Evolutionary conservation across 2,888 invertebrate genomes (phyloP).

Genomic region (Helicoverpa assulta): DNA sequence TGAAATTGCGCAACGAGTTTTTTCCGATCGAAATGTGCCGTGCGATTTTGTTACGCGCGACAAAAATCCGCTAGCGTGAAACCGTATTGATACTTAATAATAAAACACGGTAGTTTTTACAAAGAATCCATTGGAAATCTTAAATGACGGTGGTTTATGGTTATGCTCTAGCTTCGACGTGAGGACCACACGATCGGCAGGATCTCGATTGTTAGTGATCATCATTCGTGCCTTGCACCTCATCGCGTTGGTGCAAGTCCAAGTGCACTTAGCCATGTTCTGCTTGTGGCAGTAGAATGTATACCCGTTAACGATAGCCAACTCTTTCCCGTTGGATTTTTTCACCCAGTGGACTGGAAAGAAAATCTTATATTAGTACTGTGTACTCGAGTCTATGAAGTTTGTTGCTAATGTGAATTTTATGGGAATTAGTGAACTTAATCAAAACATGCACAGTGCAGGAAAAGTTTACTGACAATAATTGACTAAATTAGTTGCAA

Average conservation of each 20-base stretch:
- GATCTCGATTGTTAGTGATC: conserved; percentile 14
- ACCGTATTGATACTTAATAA: conserved; percentile 1
- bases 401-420: too few relatives aligned
- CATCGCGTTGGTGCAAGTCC: conserved; percentile 41
- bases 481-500: too few relatives aligned
- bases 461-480: too few relatives aligned
- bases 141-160: conserved; percentile 42
- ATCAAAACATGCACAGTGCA: too few relatives aligned
- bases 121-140: conserved; percentile 29
- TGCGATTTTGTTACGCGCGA: not conserved
- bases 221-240: conserved; percentile 35
- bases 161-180: conserved; percentile 29
- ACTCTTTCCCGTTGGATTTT: conserved; percentile 59
- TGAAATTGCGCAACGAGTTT: too few relatives aligned
- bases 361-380: not conserved
- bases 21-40: too few relatives aligned
- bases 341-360: conserved; percentile 56
- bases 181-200: conserved; percentile 2
- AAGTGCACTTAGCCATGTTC: conserved; percentile 9
- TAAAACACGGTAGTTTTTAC: conserved; percentile 19
- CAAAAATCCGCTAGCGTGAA: too few relatives aligned
- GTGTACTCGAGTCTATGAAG: too few relatives aligned
- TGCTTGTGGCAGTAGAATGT: conserved; percentile 62
- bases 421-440: too few relatives aligned
- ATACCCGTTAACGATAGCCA: conserved; percentile 64